Evolutionary conservation across 1,140 invertebrate species (phyloP).

Genomic region (Drosophila sp.): DNA sequence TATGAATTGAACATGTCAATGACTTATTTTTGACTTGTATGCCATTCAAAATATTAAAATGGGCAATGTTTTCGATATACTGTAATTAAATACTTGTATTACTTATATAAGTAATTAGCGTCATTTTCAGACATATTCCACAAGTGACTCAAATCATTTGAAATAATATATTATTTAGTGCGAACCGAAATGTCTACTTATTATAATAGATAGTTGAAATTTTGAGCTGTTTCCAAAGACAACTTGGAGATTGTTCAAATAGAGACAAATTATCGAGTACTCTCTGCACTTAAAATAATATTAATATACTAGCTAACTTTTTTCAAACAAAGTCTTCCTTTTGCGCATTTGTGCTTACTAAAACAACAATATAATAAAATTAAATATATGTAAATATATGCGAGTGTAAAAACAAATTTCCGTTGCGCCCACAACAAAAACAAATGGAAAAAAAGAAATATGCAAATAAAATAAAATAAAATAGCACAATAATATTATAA

Average conservation of each 20-base stretch:
- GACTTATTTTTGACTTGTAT: too few species aligned
- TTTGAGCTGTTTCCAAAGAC: neutral
- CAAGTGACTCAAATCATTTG: neutral
- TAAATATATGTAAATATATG: conserved; percentile 40
- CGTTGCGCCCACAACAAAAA: conserved; percentile 55
- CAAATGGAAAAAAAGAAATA: conserved; percentile 32
- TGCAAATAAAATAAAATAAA: conserved; percentile 57
- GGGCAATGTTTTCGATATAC: too few species aligned
- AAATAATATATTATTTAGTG: neutral
- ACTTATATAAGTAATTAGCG: too few species aligned
- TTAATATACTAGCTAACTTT: neutral
- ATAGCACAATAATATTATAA: conserved; percentile 31
- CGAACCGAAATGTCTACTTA: neutral
- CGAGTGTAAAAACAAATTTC: conserved; percentile 71
- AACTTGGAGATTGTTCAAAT: neutral
- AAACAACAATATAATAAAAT: conserved; percentile 74
- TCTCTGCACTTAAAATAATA: conserved; percentile 8
- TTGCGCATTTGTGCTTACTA: conserved; percentile 52
- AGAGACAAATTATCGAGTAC: neutral
- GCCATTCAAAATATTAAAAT: too few species aligned
- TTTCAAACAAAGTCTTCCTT: conserved; percentile 46
- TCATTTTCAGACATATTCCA: too few species aligned
- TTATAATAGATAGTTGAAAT: neutral
- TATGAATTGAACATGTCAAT: too few species aligned
- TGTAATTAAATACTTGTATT: too few species aligned